These are phyloP conservation scores for Hydrochoerus hydrochaeris DNA, from an alignment of 2,113 vertebrate genomes.

Conservation along the genomic window DNA sequence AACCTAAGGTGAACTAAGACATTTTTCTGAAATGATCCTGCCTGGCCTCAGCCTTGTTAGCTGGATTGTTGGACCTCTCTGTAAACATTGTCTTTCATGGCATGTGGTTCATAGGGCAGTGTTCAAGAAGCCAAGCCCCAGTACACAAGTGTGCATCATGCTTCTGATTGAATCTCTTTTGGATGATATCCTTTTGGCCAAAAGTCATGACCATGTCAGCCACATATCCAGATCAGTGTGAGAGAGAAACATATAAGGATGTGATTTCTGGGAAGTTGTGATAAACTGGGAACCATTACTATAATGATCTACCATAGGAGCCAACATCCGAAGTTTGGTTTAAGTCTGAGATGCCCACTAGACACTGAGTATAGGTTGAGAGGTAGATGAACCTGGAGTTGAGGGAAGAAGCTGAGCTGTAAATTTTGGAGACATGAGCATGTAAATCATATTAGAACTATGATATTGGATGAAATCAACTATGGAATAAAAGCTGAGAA, in stretches of 20 bases:
- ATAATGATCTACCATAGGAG: not conserved
- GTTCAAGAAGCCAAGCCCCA: conserved; percentile 15
- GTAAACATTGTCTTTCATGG: not conserved
- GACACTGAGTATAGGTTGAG: not conserved
- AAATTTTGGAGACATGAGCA: not conserved
- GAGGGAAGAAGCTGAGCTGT: not conserved
- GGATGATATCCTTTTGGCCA: not conserved
- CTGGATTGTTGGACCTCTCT: not conserved
- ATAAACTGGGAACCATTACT: not conserved
- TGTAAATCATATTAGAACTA: not conserved
- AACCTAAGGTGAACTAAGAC: not conserved
- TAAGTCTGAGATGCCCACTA: not conserved
- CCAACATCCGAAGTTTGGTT: not conserved
- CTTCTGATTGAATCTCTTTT: not conserved
- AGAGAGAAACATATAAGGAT: not conserved
- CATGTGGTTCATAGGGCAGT: not conserved
- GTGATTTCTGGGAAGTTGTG: not conserved
- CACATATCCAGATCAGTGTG: not conserved
- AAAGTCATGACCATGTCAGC: not conserved
- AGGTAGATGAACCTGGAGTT: not conserved
- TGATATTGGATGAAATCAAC: not conserved
- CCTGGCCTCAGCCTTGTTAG: not conserved
- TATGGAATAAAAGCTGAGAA: not conserved
- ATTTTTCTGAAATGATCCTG: conserved; percentile 2
- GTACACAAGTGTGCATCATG: not conserved